A percentile compares a stretch with the other conserved stretches of the same genome.
Evolutionary conservation across 2,888 invertebrate genomes (phyloP).

Genomic region (Lissocephala sabroskyi): DNA sequence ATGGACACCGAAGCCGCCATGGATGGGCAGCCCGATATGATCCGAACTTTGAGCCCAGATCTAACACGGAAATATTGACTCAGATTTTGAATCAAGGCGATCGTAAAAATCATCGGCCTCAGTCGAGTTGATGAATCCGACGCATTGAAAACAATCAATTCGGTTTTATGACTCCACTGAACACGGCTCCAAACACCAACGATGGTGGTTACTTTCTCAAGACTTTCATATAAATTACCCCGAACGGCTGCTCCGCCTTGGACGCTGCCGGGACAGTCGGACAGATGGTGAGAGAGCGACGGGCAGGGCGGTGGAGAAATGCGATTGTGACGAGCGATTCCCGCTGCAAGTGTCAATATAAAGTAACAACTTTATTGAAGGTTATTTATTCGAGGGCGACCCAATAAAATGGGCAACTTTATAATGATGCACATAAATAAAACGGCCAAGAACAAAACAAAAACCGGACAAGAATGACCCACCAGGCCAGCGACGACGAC

Average conservation of each 20-base stretch:
- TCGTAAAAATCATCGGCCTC: constrained; percentile 37
- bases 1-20: no score
- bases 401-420: constrained; percentile 70
- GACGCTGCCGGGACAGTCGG: constrained; percentile 11
- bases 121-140: constrained; percentile 11
- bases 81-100: constrained; percentile 37
- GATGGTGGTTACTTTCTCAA: constrained; percentile 45
- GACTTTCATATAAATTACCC: constrained; percentile 49
- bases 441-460: constrained; percentile 25
- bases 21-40: not conserved
- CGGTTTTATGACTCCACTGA: constrained; percentile 39
- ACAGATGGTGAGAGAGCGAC: not conserved
- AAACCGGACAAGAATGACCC: not conserved
- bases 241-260: constrained; percentile 4
- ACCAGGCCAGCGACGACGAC: no score
- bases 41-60: no score
- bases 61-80: no score
- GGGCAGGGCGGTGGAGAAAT: not conserved
- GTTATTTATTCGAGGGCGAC: constrained; percentile 71
- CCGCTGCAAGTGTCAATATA: constrained; percentile 70
- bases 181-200: constrained; percentile 28
- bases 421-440: constrained; percentile 71
- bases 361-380: constrained; percentile 72
- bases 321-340: constrained; percentile 60
- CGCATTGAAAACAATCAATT: constrained; percentile 36